Conservation (phyloP, 2,888 invertebrate species). For the Tipula helvola region DNA sequence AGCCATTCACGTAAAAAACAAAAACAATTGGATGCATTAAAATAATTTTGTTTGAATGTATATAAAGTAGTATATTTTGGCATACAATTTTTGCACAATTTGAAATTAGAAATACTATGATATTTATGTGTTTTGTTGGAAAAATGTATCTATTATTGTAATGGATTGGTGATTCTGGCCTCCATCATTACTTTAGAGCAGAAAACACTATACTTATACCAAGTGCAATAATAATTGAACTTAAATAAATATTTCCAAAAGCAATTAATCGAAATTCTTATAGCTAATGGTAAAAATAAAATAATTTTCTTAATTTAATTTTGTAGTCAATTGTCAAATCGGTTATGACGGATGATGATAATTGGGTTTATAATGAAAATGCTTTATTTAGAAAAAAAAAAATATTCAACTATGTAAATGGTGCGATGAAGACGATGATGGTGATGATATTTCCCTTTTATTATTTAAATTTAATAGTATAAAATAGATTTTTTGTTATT, state of each 20-base stretch:
- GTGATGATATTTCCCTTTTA: neutral
- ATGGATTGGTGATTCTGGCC: too few relatives aligned
- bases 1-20: too few relatives aligned
- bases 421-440: neutral
- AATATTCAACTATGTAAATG: neutral
- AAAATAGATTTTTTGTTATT: neutral
- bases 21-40: too few relatives aligned
- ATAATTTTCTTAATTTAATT: constrained; percentile 4
- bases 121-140: too few relatives aligned
- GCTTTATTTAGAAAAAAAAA: neutral
- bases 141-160: too few relatives aligned
- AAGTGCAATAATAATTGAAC: neutral
- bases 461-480: neutral
- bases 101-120: too few relatives aligned
- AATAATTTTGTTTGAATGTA: too few relatives aligned
- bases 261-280: neutral
- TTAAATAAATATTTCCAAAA: neutral
- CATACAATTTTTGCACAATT: too few relatives aligned
- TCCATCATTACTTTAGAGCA: too few relatives aligned
- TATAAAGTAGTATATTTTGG: too few relatives aligned
- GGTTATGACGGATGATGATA: constrained; percentile 4
- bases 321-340: neutral
- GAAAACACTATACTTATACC: neutral
- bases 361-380: neutral
- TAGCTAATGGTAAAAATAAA: neutral